Evolutionary conservation across 2,888 invertebrate species (phyloP), one percentile per base, ranked within the genome.

Genomic region (Nasonovia ribisnigri): DNA sequence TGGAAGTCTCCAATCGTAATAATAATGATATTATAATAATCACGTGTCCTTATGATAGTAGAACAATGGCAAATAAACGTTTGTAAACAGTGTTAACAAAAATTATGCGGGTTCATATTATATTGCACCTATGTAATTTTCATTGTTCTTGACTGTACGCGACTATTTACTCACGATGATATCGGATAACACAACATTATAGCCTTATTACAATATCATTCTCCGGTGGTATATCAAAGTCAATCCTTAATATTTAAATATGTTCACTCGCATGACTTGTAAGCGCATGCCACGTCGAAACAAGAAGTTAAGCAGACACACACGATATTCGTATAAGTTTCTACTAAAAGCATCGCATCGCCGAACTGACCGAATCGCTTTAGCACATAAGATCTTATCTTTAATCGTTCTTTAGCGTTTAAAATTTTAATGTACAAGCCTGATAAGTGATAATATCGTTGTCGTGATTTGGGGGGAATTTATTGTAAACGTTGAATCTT

Each of bases 21-120:
- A 43, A 46, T 46, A 86, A 46, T 86, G 5, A 46, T 86, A 86
- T 43, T 86, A 86, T 86, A 86, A 77, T 77, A 77, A 77, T 42
- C 77, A 36, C 77, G 20, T 77, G 77, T 36, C 36, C 36, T 36
- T 36, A 36, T 77, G 77, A 77, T 77, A 77, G 77, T 20, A 86
- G 26, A 86, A 86, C 86, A 86, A 86, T 86, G 86, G 43, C 43
- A 16, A n/a, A 46, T 86, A 43, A 86, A 46, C 86, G n/a, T 86
- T 86, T 86, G 36, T 16, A 46, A 43, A 29, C 86, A 43, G 26
- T 86, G 46, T 46, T 86, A 77, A 77, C 77, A 77, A 77, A 77
- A 77, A 77, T 77, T 8, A 77, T 77, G 77, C 77, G 77, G 77
- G 77, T 42, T 77, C 36, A 42, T 77, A 36, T 77, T n/a, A n/a